A percentile compares a stretch with the other conserved stretches of the same genome.
phyloP scores from a whole-genome alignment of 2,113 vertebrate genomes.

The Neopipo cinnamomea region DNA sequence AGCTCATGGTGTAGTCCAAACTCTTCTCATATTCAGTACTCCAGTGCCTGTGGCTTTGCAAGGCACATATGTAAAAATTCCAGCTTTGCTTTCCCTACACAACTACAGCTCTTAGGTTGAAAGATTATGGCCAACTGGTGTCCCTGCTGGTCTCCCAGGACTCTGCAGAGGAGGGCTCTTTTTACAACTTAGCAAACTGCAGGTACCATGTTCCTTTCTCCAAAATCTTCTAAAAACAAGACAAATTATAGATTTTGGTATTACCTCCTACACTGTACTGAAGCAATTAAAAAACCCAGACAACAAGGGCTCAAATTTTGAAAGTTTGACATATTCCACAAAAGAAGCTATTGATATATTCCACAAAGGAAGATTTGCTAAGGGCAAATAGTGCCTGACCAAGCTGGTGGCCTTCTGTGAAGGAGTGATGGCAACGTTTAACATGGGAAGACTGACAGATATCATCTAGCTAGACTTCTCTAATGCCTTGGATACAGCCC shows the following conservation, averaged over 20 bases:
- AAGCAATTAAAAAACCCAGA: neutral
- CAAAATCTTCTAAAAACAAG: neutral
- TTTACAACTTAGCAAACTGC: neutral
- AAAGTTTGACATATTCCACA: neutral
- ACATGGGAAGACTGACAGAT: neutral
- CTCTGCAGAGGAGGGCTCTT: neutral
- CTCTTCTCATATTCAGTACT: neutral
- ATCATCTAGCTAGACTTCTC: neutral
- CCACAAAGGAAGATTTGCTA: neutral
- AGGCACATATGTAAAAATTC: neutral
- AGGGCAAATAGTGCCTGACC: neutral
- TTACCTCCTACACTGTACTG: neutral
- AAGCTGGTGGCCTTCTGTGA: neutral
- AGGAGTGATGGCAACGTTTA: neutral
- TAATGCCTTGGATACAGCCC: neutral
- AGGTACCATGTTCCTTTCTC: neutral
- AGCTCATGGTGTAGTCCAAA: neutral
- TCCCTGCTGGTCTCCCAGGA: neutral
- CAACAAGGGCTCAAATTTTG: neutral
- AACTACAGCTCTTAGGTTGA: neutral
- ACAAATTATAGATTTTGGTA: neutral
- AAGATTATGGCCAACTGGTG: rapidly evolving
- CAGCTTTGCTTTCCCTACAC: neutral
- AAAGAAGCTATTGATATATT: neutral
- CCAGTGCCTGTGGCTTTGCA: rapidly evolving